Evolutionary conservation across 2,113 vertebrate species (phyloP).

Genomic region (human): DNA sequence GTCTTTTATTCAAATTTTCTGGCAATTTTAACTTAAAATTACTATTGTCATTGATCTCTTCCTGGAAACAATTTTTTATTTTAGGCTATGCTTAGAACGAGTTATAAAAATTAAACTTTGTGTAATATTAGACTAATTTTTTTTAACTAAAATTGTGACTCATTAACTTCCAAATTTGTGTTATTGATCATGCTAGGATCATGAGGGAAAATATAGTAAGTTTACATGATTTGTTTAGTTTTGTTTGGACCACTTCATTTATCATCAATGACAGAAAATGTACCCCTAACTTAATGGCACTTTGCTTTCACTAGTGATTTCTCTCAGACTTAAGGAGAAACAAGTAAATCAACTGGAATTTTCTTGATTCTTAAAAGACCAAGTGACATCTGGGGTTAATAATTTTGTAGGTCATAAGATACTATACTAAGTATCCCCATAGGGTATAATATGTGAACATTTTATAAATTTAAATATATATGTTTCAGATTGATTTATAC

Average conservation of each 20-base stretch:
- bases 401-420: neutral
- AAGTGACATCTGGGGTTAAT: neutral
- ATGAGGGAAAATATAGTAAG: neutral
- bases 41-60: neutral
- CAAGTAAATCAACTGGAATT: neutral
- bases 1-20: neutral
- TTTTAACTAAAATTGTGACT: slow-evolving; percentile 10
- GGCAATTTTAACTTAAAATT: neutral
- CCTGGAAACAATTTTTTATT: neutral
- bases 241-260: neutral
- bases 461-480: neutral
- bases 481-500: neutral
- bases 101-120: neutral
- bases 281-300: neutral
- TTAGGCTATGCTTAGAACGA: neutral
- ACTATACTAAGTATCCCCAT: neutral
- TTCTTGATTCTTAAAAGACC: neutral
- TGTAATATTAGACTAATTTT: neutral
- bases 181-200: neutral
- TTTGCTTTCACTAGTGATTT: neutral
- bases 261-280: neutral
- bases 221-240: neutral
- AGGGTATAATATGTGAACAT: neutral
- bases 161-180: neutral
- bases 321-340: neutral